These are phyloP conservation scores for Limnephilus rhombicus DNA, from an alignment of 2,888 invertebrate genomes.

Conservation along the genomic window DNA sequence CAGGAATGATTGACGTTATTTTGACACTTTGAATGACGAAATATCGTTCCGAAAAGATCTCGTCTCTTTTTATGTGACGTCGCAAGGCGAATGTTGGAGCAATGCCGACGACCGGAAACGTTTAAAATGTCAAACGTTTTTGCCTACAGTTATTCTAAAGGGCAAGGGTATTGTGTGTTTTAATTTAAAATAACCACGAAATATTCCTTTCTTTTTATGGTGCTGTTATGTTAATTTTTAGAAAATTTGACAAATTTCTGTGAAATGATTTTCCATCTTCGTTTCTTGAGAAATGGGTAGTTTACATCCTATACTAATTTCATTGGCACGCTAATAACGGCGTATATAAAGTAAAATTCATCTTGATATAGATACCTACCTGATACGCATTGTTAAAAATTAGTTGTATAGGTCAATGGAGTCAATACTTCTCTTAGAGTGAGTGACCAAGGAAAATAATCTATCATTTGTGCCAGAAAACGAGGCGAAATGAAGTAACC, in stretches of 20 bases:
- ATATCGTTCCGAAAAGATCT: constrained; percentile 43
- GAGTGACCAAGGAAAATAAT: neutral
- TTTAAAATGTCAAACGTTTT: constrained; percentile 20
- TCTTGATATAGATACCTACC: too few species aligned
- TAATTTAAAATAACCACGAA: neutral
- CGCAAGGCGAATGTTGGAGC: neutral
- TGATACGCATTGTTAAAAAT: neutral
- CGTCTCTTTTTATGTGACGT: constrained; percentile 33
- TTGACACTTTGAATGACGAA: constrained; percentile 49
- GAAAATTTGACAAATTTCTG: too few species aligned
- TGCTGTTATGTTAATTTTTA: neutral
- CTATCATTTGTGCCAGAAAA: neutral
- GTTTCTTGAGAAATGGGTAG: neutral
- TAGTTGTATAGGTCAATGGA: neutral
- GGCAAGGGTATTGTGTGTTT: neutral
- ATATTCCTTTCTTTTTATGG: neutral
- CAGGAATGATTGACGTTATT: constrained; percentile 48
- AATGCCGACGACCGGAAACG: constrained; percentile 12
- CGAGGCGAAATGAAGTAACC: neutral
- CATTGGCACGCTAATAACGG: too few species aligned
- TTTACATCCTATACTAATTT: neutral
- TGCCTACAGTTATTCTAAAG: neutral
- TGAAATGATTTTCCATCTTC: too few species aligned
- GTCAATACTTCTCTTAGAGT: neutral
- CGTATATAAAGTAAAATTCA: too few species aligned